Evolutionary conservation across 1,140 invertebrate genomes (phyloP).

Genomic region (Penaeus japonicus): DNA sequence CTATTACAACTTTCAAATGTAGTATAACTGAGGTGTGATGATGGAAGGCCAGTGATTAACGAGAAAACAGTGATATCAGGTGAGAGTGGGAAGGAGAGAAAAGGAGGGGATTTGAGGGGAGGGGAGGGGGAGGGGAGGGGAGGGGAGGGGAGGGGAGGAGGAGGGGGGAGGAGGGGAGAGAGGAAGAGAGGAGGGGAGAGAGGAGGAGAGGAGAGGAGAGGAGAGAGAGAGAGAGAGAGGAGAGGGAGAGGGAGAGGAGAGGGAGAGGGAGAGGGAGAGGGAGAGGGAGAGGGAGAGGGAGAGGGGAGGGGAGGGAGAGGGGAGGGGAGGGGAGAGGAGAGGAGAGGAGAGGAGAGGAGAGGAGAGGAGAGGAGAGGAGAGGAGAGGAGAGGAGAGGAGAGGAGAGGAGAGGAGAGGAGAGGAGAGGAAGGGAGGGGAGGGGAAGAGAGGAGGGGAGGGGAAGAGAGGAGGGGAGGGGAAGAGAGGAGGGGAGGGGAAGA

Average conservation of each 20-base stretch:
- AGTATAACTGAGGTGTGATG: no score
- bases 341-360: background rate
- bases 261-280: no score
- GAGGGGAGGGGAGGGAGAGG: background rate
- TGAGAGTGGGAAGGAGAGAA: background rate
- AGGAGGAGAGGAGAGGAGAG: background rate
- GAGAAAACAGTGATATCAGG: no score
- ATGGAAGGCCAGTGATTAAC: no score
- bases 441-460: background rate
- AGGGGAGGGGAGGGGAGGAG: background rate
- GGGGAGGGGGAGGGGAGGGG: background rate
- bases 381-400: background rate
- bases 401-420: background rate
- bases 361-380: background rate
- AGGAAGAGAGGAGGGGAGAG: background rate
- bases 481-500: background rate
- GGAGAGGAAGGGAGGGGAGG: background rate
- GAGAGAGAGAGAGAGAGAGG: background rate
- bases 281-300: background rate
- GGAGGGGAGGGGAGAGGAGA: background rate
- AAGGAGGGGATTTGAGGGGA: no score
- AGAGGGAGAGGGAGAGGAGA: background rate
- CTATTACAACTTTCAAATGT: no score
- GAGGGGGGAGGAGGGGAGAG: background rate
- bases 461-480: background rate